These are phyloP conservation scores for Amiota communis DNA, from an alignment of 2,888 invertebrate species.

Conservation along the genomic window DNA sequence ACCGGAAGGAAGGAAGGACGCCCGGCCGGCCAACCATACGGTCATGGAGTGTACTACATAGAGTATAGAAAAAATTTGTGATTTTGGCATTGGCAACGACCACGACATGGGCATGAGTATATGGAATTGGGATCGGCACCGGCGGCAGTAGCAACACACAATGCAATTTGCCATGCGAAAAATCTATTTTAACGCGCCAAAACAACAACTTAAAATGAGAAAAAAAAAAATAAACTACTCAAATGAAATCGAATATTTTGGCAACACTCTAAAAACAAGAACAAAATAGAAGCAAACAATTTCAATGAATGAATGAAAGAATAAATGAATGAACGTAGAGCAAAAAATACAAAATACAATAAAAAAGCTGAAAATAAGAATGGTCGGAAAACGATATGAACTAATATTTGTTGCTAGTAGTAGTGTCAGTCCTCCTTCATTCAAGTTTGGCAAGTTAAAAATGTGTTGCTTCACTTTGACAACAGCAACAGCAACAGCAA, in stretches of 20 bases:
- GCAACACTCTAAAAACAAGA: conserved; percentile 35
- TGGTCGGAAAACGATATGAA: background rate
- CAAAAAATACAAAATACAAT: background rate
- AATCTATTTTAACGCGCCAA: conserved; percentile 34
- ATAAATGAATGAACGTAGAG: background rate
- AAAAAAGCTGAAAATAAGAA: background rate
- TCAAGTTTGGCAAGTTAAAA: background rate
- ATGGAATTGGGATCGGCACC: background rate
- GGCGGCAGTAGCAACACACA: conserved; percentile 31
- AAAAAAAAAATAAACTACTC: conserved; percentile 23
- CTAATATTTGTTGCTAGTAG: conserved; percentile 17
- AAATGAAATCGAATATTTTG: conserved; percentile 32
- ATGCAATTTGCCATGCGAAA: conserved; percentile 50
- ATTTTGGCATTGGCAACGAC: background rate
- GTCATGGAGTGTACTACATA: conserved; percentile 1
- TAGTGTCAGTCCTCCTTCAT: no score
- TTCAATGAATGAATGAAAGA: conserved; percentile 1
- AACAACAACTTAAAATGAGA: conserved; percentile 33
- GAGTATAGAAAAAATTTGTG: background rate
- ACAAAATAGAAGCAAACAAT: background rate
- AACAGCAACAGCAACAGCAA: background rate
- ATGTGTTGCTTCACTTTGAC: conserved; percentile 1
- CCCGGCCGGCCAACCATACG: background rate
- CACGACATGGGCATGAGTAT: background rate
- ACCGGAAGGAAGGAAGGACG: background rate